Conservation (phyloP, 2,113 vertebrate species). For the Kryptolebias marmoratus region DNA sequence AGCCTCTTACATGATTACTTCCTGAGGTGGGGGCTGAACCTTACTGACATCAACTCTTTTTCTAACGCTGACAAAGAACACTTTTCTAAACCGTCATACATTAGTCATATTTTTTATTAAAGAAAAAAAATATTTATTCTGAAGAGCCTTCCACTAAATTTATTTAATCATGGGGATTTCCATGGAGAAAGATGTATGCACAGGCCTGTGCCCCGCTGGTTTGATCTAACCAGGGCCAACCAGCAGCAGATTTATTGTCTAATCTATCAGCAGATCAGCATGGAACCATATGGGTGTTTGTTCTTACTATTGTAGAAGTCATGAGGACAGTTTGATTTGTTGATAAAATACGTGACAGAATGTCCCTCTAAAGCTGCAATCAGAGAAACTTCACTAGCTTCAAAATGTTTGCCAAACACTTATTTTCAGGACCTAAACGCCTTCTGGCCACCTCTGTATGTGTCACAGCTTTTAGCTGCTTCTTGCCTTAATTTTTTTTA, state of each 20-base stretch:
- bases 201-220: constrained; percentile 26
- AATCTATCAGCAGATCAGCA: constrained; percentile 50
- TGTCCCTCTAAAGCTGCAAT: no score
- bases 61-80: background rate
- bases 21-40: constrained; percentile 11
- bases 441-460: no score
- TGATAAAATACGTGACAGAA: background rate
- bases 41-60: background rate
- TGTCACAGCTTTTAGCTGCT: no score
- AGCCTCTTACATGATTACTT: constrained; percentile 44
- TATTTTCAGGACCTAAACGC: no score
- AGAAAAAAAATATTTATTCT: background rate
- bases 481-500: no score
- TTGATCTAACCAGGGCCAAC: constrained; percentile 50
- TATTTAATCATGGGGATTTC: constrained; percentile 12
- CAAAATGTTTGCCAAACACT: no score
- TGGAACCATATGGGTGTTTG: constrained; percentile 37
- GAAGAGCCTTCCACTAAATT: background rate
- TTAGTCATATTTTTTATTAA: constrained; percentile 40
- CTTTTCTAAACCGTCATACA: constrained; percentile 2
- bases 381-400: no score
- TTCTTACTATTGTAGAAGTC: constrained; percentile 15
- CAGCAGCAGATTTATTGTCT: constrained; percentile 55
- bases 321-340: constrained; percentile 6
- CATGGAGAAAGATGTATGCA: background rate